These are phyloP conservation scores for Arenicola marina DNA, from an alignment of 2,888 invertebrate species.

Conservation along the genomic window DNA sequence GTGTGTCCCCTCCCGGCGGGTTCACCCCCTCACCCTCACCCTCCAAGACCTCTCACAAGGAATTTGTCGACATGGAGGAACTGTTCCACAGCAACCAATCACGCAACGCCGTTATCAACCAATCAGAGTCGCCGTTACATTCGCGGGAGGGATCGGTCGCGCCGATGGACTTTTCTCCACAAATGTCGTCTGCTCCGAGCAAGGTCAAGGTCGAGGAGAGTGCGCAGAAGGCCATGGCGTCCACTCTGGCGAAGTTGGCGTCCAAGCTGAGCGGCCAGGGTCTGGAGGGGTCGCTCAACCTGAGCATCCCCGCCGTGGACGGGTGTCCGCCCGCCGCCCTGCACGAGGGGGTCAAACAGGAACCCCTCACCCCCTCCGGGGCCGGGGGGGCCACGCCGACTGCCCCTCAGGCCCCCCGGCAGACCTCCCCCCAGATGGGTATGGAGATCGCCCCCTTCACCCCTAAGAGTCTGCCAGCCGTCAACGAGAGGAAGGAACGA, in stretches of 20 bases:
- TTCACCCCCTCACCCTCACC: not conserved
- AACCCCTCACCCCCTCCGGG: not conserved
- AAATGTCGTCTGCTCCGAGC: not conserved
- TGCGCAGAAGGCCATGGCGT: not conserved
- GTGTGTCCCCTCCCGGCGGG: not conserved
- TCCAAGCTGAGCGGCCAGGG: constrained; percentile 36
- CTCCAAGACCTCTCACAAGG: not conserved
- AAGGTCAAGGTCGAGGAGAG: not conserved
- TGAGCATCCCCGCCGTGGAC: constrained; percentile 39
- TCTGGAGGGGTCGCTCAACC: constrained; percentile 43
- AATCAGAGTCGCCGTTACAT: too few relatives aligned
- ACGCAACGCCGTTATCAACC: too few relatives aligned
- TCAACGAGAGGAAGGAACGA: constrained; percentile 51
- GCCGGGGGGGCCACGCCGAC: not conserved
- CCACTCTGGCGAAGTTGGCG: constrained; percentile 23
- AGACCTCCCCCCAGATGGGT: constrained; percentile 2
- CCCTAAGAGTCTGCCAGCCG: constrained; percentile 20
- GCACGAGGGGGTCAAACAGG: not conserved
- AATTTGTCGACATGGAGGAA: constrained; percentile 22
- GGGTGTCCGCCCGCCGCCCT: not conserved
- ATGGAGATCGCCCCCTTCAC: constrained; percentile 9
- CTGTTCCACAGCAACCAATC: constrained; percentile 8
- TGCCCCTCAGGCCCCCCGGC: not conserved
- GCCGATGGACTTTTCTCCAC: not conserved
- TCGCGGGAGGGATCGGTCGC: not conserved